Percentiles rank a stretch among this genome's conserved stretches.
These are phyloP conservation scores for Piaya cayana DNA, from an alignment of 2,113 vertebrate genomes.

Conservation along the genomic window DNA sequence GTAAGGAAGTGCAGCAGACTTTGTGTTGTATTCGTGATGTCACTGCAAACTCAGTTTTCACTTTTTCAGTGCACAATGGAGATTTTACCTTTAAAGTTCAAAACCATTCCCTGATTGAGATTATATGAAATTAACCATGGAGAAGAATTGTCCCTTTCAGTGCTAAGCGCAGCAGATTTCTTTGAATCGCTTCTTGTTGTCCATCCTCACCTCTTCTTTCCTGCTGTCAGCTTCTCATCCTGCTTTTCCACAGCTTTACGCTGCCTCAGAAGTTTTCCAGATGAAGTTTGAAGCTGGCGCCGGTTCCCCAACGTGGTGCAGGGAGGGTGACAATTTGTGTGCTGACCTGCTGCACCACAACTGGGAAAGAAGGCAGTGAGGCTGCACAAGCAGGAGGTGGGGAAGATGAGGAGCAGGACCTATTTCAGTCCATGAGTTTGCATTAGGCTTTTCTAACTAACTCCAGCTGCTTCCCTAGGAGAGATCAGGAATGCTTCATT, in stretches of 20 bases:
- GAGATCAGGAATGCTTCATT: not conserved
- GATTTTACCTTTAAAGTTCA: not conserved
- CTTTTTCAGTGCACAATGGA: not conserved
- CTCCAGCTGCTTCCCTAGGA: not conserved
- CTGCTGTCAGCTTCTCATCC: not conserved
- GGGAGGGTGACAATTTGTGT: not conserved
- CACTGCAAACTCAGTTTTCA: not conserved
- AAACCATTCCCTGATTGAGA: not conserved
- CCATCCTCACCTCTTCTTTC: not conserved
- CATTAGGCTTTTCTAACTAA: not conserved
- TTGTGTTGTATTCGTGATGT: not conserved
- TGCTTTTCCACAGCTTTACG: not conserved
- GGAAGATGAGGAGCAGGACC: not conserved
- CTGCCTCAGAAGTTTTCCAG: not conserved
- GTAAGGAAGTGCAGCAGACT: not conserved
- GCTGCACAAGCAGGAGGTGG: not conserved
- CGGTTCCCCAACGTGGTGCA: not conserved
- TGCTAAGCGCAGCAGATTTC: not conserved
- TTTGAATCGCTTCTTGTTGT: not conserved
- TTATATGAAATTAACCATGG: not conserved
- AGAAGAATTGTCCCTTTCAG: not conserved
- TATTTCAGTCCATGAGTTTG: not conserved
- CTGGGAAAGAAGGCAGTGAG: not conserved
- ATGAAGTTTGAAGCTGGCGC: not conserved
- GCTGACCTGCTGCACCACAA: not conserved